Evolutionary conservation across 1,140 invertebrate genomes (phyloP).

Genomic region (Venturia canescens): DNA sequence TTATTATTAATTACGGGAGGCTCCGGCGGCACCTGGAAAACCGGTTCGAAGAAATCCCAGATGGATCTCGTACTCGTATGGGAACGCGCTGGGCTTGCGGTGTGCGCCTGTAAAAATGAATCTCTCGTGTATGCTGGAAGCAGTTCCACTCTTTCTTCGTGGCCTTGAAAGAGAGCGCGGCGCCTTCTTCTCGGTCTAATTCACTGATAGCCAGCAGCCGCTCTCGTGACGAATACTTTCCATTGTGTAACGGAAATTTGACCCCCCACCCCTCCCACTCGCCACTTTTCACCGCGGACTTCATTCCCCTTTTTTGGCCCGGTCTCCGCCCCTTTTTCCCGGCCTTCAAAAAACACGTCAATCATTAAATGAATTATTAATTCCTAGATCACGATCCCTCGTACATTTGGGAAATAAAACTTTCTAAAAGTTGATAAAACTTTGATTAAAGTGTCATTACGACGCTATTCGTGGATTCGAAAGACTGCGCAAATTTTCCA

Average conservation of each 20-base stretch:
- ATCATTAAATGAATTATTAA: background rate
- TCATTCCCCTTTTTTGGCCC: constrained; percentile 46
- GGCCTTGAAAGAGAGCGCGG: constrained; percentile 72
- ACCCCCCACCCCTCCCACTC: constrained; percentile 48
- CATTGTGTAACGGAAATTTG: constrained; percentile 75
- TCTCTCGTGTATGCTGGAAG: background rate
- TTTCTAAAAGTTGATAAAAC: too few species aligned
- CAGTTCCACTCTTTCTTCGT: constrained; percentile 66
- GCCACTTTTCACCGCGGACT: constrained; percentile 39
- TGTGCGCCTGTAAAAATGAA: background rate
- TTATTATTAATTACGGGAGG: constrained; percentile 30
- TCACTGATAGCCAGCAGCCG: constrained; percentile 64
- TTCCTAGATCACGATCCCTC: too few species aligned
- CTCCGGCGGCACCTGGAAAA: constrained; percentile 58
- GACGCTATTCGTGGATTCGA: too few species aligned
- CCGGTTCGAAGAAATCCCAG: constrained; percentile 67
- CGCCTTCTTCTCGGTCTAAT: constrained; percentile 73
- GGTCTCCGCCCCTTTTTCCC: constrained; percentile 30
- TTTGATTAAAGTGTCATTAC: too few species aligned
- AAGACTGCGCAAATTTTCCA: too few species aligned
- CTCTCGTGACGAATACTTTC: constrained; percentile 76
- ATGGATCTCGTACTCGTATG: constrained; percentile 62
- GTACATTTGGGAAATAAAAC: too few species aligned
- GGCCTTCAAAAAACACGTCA: background rate
- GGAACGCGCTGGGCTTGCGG: too few species aligned